These are phyloP conservation scores for Clitarchus hookeri DNA, from an alignment of 2,888 invertebrate genomes.

Conservation along the genomic window DNA sequence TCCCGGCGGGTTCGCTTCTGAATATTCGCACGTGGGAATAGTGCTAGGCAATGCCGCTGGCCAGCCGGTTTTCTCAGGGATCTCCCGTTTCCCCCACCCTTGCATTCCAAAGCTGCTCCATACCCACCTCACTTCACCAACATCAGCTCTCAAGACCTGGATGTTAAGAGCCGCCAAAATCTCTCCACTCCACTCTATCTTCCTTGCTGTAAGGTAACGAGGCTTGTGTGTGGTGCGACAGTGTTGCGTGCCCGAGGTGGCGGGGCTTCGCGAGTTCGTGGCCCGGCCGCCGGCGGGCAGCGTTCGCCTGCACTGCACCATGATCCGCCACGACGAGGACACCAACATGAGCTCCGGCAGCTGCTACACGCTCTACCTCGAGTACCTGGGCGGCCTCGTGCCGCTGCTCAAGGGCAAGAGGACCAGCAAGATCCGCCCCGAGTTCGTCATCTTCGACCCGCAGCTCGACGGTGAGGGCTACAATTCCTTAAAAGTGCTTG, in stretches of 20 bases:
- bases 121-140: no score
- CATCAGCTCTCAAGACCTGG: no score
- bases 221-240: slow-evolving; percentile 52
- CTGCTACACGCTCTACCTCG: slow-evolving; percentile 88
- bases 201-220: no score
- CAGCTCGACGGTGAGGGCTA: slow-evolving; percentile 71
- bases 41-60: no score
- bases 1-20: no score
- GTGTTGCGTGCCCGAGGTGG: slow-evolving; percentile 93
- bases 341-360: slow-evolving; percentile 64
- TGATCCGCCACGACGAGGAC: slow-evolving; percentile 91
- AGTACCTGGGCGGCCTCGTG: slow-evolving; percentile 94
- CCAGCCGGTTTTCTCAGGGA: no score
- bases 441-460: slow-evolving; percentile 96
- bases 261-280: slow-evolving; percentile 88
- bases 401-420: slow-evolving; percentile 94
- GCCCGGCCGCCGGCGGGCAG: slow-evolving; percentile 85
- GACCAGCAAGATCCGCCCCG: slow-evolving; percentile 95
- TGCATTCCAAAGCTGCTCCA: no score
- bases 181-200: no score
- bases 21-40: no score
- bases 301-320: slow-evolving; percentile 94
- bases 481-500: no score
- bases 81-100: no score
- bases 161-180: no score